phyloP scores from a whole-genome alignment of 2,113 vertebrate species.

The Choloepus hoffmanni region DNA sequence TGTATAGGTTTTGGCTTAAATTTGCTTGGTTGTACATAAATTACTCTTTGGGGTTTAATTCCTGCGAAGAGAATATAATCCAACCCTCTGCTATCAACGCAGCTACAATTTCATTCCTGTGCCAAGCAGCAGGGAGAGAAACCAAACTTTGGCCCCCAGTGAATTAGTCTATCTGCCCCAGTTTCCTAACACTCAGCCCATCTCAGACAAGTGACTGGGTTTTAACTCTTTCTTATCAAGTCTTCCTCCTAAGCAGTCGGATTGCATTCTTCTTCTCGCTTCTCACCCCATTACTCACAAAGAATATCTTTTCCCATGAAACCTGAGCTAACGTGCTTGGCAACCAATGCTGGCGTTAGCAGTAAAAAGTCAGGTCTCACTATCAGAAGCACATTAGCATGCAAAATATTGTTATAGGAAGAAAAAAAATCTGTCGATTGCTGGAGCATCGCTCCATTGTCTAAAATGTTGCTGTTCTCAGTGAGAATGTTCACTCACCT shows the following conservation, averaged over 20 bases:
- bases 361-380: slow-evolving; percentile 71
- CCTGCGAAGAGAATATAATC: slow-evolving; percentile 79
- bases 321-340: slow-evolving; percentile 67
- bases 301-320: slow-evolving; percentile 68
- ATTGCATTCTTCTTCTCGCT: slow-evolving; percentile 55
- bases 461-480: slow-evolving; percentile 63
- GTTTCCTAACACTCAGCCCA: slow-evolving; percentile 77
- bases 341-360: slow-evolving; percentile 68
- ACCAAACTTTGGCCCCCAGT: slow-evolving; percentile 82
- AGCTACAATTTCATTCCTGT: slow-evolving; percentile 75
- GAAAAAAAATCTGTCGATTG: not conserved
- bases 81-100: slow-evolving; percentile 72
- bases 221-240: slow-evolving; percentile 68
- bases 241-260: slow-evolving; percentile 60
- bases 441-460: slow-evolving; percentile 67
- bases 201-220: slow-evolving; percentile 55
- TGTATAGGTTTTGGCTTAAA: slow-evolving; percentile 24
- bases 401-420: slow-evolving; percentile 74
- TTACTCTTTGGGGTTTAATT: slow-evolving; percentile 74
- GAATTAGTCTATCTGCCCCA: slow-evolving; percentile 79
- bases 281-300: slow-evolving; percentile 49
- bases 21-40: slow-evolving; percentile 63
- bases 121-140: slow-evolving; percentile 77
- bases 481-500: slow-evolving; percentile 65
- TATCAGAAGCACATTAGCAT: slow-evolving; percentile 78